Base-by-base conservation (phyloP, 1,140 invertebrate species). In the Rhizoglyphus robini region DNA sequence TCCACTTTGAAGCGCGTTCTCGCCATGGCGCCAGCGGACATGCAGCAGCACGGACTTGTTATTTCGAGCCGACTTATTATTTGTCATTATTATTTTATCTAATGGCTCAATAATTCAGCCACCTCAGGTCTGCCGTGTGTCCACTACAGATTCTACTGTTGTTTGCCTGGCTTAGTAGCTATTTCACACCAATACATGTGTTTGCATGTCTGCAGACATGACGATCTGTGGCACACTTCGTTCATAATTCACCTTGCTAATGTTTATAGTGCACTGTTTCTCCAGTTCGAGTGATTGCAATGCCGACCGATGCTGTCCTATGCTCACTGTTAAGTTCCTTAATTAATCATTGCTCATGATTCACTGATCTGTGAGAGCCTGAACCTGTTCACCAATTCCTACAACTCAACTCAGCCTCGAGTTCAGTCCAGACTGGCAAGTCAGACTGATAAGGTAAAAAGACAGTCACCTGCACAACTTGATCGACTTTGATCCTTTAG, bases 41-140 rank as follows among this genome's bases (percentile, higher is more conserved):
- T n/a, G n/a, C n/a, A n/a, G n/a, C n/a, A n/a, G n/a, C n/a, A n/a
- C n/a, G n/a, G n/a, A 41, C 8, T 11, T 41, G 36, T 41, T 41
- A 41, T 8, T n/a, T n/a, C n/a, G n/a, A n/a, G n/a, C n/a, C 36
- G 36, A 18, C 18, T 41, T 41, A 41, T 41, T 41, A 41, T 32
- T 29, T 18, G 29, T 2, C 27, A 32, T 60, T 60, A 60, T 60
- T 32, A 60, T 60, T 60, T 15, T 20, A 60, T 60, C 58, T 60
- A 60, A 60, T 60, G 58, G 36, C 58, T 60, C 58, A 60, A 60
- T 60, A 46, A 60, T 60, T 60, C 27, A 15, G 20, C 51, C 51
- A 54, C 23, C 51, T 25, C 51, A 54, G 20, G 8, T 20, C 51
- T 11, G 20, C 23, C 8, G 15, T 54, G 41, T 23, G 15, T 46